These are phyloP conservation scores for Chalcis sispes DNA, from an alignment of 2,888 invertebrate genomes.

Conservation along the genomic window DNA sequence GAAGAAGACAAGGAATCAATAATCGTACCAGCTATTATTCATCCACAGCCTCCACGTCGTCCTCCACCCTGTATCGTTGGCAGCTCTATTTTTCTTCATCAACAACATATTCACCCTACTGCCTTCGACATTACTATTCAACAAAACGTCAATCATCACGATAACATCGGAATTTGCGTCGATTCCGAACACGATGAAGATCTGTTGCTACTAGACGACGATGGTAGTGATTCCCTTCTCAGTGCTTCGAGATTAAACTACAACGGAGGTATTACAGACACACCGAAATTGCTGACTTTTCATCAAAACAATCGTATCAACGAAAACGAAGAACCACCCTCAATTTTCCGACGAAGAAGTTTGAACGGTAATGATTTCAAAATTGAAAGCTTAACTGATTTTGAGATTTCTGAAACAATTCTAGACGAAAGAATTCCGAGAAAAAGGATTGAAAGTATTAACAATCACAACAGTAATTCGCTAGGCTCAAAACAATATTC, in stretches of 20 bases:
- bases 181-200: slow-evolving; percentile 50
- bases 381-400: slow-evolving; percentile 54
- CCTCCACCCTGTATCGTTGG: slow-evolving; percentile 75
- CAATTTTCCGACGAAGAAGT: slow-evolving; percentile 29
- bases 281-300: slow-evolving; percentile 30
- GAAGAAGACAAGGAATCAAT: slow-evolving; percentile 79
- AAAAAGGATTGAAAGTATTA: slow-evolving; percentile 37
- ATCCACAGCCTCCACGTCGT: slow-evolving; percentile 89
- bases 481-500: slow-evolving; percentile 57
- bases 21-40: slow-evolving; percentile 86
- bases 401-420: slow-evolving; percentile 59
- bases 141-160: slow-evolving; percentile 79
- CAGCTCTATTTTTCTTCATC: slow-evolving; percentile 39
- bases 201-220: slow-evolving; percentile 62
- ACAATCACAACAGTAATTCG: slow-evolving; percentile 52
- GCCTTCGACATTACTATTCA: slow-evolving; percentile 70
- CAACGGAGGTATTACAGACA: background rate
- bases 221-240: slow-evolving; percentile 83
- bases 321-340: slow-evolving; percentile 30
- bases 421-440: slow-evolving; percentile 45
- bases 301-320: slow-evolving; percentile 41
- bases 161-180: slow-evolving; percentile 31
- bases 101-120: slow-evolving; percentile 51
- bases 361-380: slow-evolving; percentile 27
- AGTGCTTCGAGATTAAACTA: slow-evolving; percentile 79